Conservation (phyloP, 2,113 vertebrate species). For the Engystomops pustulosus region DNA sequence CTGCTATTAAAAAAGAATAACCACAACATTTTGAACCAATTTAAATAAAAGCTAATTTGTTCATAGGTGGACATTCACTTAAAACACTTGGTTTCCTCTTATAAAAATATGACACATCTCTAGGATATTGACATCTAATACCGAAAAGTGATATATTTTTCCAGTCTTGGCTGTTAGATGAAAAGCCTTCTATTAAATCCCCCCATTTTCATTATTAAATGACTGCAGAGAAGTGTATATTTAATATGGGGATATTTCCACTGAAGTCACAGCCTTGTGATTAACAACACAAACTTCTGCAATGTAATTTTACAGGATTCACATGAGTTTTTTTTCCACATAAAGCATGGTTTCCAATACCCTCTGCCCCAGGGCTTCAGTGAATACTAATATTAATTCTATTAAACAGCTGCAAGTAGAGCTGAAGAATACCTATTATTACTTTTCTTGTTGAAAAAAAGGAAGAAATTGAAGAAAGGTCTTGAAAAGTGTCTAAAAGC, state of each 20-base stretch:
- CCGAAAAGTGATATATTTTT: background rate
- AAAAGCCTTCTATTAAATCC: constrained; percentile 15
- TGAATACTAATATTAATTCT: constrained; percentile 47
- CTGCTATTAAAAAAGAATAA: no score
- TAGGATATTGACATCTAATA: background rate
- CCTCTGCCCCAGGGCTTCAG: background rate
- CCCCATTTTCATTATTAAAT: constrained; percentile 23
- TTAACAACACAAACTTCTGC: constrained; percentile 30
- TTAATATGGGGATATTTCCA: constrained; percentile 3
- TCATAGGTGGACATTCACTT: background rate
- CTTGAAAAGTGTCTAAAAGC: constrained; percentile 18
- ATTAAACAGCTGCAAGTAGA: constrained; percentile 43
- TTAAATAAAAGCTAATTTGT: background rate
- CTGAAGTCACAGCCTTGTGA: constrained; percentile 30
- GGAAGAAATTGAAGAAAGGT: background rate
- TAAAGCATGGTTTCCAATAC: constrained; percentile 2
- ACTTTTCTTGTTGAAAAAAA: background rate
- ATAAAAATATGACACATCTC: background rate
- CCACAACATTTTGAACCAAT: no score
- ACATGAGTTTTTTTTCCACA: constrained; percentile 25
- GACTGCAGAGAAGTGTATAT: constrained; percentile 1
- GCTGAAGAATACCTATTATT: constrained; percentile 7
- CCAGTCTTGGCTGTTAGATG: constrained; percentile 15
- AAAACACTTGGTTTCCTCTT: background rate
- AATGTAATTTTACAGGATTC: constrained; percentile 32